These are phyloP conservation scores for Leistus spinibarbis DNA, from an alignment of 2,888 invertebrate species.

Conservation along the genomic window DNA sequence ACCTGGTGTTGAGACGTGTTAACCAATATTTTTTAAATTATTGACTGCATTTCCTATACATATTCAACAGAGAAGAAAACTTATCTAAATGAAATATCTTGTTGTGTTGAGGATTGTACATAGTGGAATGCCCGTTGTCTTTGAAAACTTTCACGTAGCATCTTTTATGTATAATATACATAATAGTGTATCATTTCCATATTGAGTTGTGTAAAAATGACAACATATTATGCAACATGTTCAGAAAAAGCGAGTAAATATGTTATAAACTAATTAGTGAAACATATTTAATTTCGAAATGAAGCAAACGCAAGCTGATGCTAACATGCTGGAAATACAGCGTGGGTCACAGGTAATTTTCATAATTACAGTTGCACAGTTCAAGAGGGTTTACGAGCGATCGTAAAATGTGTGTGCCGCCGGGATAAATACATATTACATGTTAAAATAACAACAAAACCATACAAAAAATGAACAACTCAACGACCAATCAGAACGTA, in stretches of 20 bases:
- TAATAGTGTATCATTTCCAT: too few relatives aligned
- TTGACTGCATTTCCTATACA: too few relatives aligned
- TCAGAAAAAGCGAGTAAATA: not conserved
- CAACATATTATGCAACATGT: too few relatives aligned
- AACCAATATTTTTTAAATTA: too few relatives aligned
- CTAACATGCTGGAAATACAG: conserved; percentile 4
- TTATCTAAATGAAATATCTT: too few relatives aligned
- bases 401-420: conserved; percentile 28
- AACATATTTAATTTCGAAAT: conserved; percentile 16
- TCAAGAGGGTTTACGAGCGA: conserved; percentile 24
- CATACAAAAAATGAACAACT: not conserved
- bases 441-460: conserved; percentile 4
- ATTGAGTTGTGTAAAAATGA: too few relatives aligned
- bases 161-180: too few relatives aligned
- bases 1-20: too few relatives aligned
- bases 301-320: not conserved
- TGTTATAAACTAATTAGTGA: conserved; percentile 12
- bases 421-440: conserved; percentile 36
- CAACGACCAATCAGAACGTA: not conserved
- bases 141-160: too few relatives aligned
- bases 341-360: conserved; percentile 34
- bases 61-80: too few relatives aligned
- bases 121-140: too few relatives aligned
- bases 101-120: too few relatives aligned
- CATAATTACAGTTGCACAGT: conserved; percentile 33